Base-by-base conservation (phyloP, 2,113 vertebrate genomes). In the Grus americana region DNA sequence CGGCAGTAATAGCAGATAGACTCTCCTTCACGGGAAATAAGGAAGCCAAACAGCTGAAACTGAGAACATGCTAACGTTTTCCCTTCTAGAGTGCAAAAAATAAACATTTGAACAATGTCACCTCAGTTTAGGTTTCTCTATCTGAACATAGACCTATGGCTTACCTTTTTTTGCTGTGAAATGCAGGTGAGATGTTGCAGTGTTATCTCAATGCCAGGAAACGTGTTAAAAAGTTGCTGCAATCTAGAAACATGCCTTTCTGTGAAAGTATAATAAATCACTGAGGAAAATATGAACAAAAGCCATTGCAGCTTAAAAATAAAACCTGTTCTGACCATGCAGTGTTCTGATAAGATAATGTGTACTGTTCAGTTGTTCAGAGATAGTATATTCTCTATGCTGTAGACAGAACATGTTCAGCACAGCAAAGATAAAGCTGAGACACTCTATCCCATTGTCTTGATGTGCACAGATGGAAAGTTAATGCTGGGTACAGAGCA, bases 201-300 rank as follows among this genome's bases (percentile, higher is more conserved):
- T 34, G 40, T 61, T 50, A 71, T 12, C 29, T 71, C 58, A 72
- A 14, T 24, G 46, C 40, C 29, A 49, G 47, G n/a, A 73, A 72
- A 90, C 4, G 3, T 72, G 18, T 81, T 72, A 27, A 79, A 96
- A 97, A 98, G 96, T 98, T 97, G 54, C 34, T 63, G 38, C 76
- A 91, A 30, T 91, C 29, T 24, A 44, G 27, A 71, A 58, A 32
- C 54, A 22, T 52, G 68, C 36, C 49, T 55, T 91, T 70, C 67
- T 44, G 70, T 78, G 62, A 38, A 55, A 80, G 15, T 52, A 8
- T 38, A 52, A 68, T 54, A 27, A 38, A 84, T 21, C 34, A 34
- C 20, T 27, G 47, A 70, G 26, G 32, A 54, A 87, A 89, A 70
- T 26, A 42, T 0, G 58, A 61, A 47, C 27, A 73, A 92, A 89